Evolutionary conservation across 2,888 invertebrate species (phyloP), one percentile per base, ranked within the genome.

Genomic region (Orchesella flavescens): DNA sequence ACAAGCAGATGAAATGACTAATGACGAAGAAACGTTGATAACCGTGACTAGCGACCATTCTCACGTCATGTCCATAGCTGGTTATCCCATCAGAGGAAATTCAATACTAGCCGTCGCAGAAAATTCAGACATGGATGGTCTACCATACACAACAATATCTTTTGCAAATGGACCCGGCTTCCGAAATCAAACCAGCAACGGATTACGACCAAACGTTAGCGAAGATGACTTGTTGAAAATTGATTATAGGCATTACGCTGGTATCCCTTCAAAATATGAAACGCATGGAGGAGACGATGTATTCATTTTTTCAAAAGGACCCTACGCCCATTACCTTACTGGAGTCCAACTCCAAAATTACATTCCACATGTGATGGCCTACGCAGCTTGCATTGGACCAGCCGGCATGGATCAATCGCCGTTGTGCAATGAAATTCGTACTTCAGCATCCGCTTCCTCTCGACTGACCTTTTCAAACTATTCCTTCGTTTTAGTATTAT

Each of bases 211-310:
- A 0, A 69, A 84, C 19, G 34, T 85, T 13, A 44, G 44, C 10
- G 21, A 34, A 19, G 86, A 85, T 4, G 49, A 72, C 7, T n/a
- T 69, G 1, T 49, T 44, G 34, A 53, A 76, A 12, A 12, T 84
- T 7, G 69, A 81, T 53, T 86, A 85, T 24, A 13, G 13, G n/a
- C 74, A 84, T 1, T 19, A 65, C 15, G 49, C 84, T 10, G 74
- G 69, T 21, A 21, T 84, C n/a, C 84, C 81, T 0, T n/a, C 82
- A 17, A 43, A 24, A 13, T 66, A 69, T 34, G 86, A 86, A 46
- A 83, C 83, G 46, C 96, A 96, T 87, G 94, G 95, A 0, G 96
- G 96, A 0, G 95, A 95, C 12, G 97, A 97, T 90, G 97, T 97
- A 0, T 91, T 93, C 0, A 92, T 97, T 74, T 96, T 95, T 90